phyloP scores from a whole-genome alignment of 1,140 invertebrate genomes.

The Platorchestia sp. region DNA sequence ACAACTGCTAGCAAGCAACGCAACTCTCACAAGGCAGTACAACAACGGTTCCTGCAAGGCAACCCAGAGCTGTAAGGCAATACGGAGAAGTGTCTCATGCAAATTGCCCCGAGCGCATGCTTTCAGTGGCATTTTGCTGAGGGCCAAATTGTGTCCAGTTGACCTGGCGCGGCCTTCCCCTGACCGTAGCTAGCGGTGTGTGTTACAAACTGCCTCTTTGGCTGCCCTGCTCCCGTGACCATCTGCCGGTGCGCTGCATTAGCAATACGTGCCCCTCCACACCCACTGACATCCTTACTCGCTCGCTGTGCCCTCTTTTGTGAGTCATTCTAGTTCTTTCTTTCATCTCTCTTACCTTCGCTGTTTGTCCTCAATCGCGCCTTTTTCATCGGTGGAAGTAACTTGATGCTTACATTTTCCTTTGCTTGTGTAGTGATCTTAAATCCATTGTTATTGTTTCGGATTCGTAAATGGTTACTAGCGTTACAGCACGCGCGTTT shows the following conservation, averaged over 20 bases:
- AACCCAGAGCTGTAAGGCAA: constrained; percentile 30
- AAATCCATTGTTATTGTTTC: background rate
- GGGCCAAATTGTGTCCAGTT: constrained; percentile 51
- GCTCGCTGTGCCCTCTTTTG: background rate
- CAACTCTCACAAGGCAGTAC: background rate
- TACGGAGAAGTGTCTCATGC: constrained; percentile 41
- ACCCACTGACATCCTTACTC: background rate
- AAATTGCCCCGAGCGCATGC: constrained; percentile 33
- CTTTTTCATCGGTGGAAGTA: background rate
- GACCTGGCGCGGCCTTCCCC: background rate
- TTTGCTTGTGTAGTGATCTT: background rate
- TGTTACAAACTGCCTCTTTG: constrained; percentile 49
- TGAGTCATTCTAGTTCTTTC: background rate
- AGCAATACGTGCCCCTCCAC: background rate
- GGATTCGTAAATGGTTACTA: background rate
- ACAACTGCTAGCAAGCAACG: background rate
- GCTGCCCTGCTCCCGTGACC: constrained; percentile 7
- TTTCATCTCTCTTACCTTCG: background rate
- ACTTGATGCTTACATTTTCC: background rate
- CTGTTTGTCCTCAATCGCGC: background rate
- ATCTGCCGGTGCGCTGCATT: constrained; percentile 11
- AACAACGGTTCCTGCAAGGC: background rate
- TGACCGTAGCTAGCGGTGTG: constrained; percentile 34
- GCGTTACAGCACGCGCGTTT: background rate
- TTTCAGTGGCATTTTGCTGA: constrained; percentile 36